Conservation (phyloP, 1,140 invertebrate species). For the Neodiprion virginianus region DNA sequence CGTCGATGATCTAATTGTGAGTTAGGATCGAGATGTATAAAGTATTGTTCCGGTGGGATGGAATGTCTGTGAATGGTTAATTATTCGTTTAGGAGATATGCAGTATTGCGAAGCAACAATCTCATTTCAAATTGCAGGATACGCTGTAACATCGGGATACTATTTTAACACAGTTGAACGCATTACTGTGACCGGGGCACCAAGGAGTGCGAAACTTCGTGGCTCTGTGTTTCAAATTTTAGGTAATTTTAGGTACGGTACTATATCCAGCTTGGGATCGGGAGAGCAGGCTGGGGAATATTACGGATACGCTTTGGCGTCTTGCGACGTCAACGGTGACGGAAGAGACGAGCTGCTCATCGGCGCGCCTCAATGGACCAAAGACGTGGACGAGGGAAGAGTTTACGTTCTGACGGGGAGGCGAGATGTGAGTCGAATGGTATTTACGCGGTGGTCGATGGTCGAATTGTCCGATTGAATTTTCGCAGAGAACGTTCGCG, state of each 20-base stretch:
- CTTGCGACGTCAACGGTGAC: constrained; percentile 76
- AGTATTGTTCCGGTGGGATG: constrained; percentile 24
- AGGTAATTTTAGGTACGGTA: too few species aligned
- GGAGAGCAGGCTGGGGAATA: constrained; percentile 77
- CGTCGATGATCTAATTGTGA: constrained; percentile 20
- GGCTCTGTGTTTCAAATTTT: constrained; percentile 34
- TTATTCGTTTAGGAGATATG: neutral
- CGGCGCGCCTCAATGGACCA: constrained; percentile 76
- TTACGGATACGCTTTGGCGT: constrained; percentile 75
- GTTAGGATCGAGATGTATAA: constrained; percentile 13
- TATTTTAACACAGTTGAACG: constrained; percentile 52
- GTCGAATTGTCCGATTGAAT: too few species aligned
- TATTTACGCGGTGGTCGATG: too few species aligned
- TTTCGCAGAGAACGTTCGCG: constrained; percentile 34
- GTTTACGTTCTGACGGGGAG: constrained; percentile 65
- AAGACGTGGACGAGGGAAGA: constrained; percentile 64
- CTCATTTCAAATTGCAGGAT: constrained; percentile 58
- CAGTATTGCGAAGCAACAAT: neutral
- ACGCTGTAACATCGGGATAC: constrained; percentile 66
- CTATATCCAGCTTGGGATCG: constrained; percentile 14
- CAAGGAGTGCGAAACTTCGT: constrained; percentile 52
- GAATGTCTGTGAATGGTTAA: neutral
- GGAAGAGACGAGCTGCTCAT: constrained; percentile 76
- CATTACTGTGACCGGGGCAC: constrained; percentile 64
- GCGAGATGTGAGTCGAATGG: constrained; percentile 20